Base-by-base conservation (phyloP, 2,797 vertebrate genomes). In the Pogonophryne albipinna region DNA sequence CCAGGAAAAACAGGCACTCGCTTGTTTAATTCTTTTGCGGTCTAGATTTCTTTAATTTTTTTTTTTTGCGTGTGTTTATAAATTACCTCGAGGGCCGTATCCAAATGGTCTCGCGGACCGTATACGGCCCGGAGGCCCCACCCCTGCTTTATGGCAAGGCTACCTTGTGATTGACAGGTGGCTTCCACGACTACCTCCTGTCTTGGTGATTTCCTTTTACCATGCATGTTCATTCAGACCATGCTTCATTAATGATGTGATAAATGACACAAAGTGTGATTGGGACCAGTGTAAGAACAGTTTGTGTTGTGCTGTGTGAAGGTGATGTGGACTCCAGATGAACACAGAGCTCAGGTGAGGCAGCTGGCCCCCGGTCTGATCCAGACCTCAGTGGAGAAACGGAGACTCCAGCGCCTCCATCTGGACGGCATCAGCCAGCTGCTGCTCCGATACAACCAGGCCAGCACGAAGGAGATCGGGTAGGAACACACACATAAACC, bases 321-420 rank as follows among this genome's bases (percentile, higher is more conserved):
- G 98, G 96, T 99, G 83, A 94, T 98, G 95, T 99, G 98, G 98
- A 95, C 97, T 57, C 95, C 95, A 0, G 94, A 95, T 20, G 79
- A 78, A 0, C 85, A 97, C 70, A 91, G 97, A 70, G 89, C 89
- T 50, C 85, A 96, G 78, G 97, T 99, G 49, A 93, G 82, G 16
- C 92, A 86, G 70, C 60, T 93, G 49, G 97, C 96, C 0, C 97
- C 98, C 0, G 95, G 94, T 53, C 96, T 99, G 89, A 94, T 96
- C 87, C 98, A 99, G 94, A 96, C 95, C 0, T 96, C 97, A 0
- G 70, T 94, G 63, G 78, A 94, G 82, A 99, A 97, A 85, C 93
- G 67, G 56, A 94, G 91, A 0, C 65, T 87, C 0, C 74, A 93
- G 46, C 87, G 17, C 69, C 88, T 99, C 67, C 92, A 87, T 31